Base-by-base conservation (phyloP, 2,888 invertebrate species). In the Lasioglossum vierecki region DNA sequence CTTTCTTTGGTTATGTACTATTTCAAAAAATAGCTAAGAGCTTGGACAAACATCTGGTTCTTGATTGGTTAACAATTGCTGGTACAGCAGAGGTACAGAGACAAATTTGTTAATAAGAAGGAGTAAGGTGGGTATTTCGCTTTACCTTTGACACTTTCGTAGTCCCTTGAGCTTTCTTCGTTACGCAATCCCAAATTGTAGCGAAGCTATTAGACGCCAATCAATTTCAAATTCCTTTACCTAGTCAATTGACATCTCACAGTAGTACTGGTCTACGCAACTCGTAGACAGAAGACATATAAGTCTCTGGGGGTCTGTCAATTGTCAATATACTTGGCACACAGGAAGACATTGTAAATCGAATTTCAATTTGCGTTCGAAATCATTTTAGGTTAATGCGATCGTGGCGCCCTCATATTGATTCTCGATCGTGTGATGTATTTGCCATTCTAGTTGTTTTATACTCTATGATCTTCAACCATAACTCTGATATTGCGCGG, bases 291-390 rank as follows among this genome's bases (percentile, higher is more conserved):
- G n/a, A 57, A 57, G 57, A n/a, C 57, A n/a, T 53, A n/a, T n/a
- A 57, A n/a, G 11, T 57, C 57, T 57, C 57, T 57, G 11, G 57
- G n/a, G 57, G 57, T n/a, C 57, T n/a, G 8, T 57, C 57, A n/a
- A n/a, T n/a, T n/a, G 8, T 57, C 57, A n/a, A n/a, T 57, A n/a
- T n/a, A 57, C 3, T 4, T 57, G 57, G n/a, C n/a, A 57, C n/a
- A 57, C n/a, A n/a, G 57, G n/a, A 57, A 57, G n/a, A 57, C 57
- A 57, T n/a, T 57, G 57, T 57, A 57, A 57, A 57, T n/a, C n/a
- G n/a, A 9, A 57, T 57, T 57, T 9, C 57, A 57, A 57, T n/a
- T 57, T 57, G 9, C 8, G 53, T 53, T n/a, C 2, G 53, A 53
- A 3, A 53, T 53, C n/a, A 22, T 53, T 53, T 22, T 9, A 53